Evolutionary conservation across 2,888 invertebrate species (phyloP), one percentile per base, ranked within the genome.

Genomic region (Proisotoma minuta): DNA sequence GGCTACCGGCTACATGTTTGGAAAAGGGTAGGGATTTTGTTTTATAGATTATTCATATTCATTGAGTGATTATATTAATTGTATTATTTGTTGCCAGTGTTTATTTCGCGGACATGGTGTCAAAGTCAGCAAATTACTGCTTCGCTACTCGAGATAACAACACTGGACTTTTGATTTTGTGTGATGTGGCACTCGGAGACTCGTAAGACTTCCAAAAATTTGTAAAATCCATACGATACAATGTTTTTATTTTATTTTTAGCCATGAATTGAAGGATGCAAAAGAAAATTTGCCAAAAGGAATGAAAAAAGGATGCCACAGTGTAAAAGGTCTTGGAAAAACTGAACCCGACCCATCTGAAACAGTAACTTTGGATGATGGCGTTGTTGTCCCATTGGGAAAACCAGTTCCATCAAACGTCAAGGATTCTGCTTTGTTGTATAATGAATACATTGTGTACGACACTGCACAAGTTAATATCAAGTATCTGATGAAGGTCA

Each of bases 81-180:
- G 15, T 34, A 34, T 43, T 12, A 20, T 43, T 12, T 43, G 18
- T 43, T 43, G 15, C 18, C 4, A n/a, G 24, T 22, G 27, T 60
- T 28, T 47, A 26, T 26, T 69, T 98, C 79, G 97, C 97, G 10
- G 98, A 99, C 78, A 97, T 97, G 95, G 96, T 97, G 1, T 91
- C 94, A 5, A 99, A 99, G 78, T 95, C 95, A 0, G 97, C 97
- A 8, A 97, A 97, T 79, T 98, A 97, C 78, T 98, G 97, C 79
- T 85, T 84, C 76, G 88, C 95, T 1, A 85, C 81, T 70, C 81
- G 80, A 12, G 75, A 77, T 23, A 86, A 85, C 76, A 84, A 87
- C 0, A 84, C 84, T n/a, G 98, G 96, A 27, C 78, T 97, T 43
- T 76, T 99, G 80, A 76, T 99, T 75, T 83, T 99, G 0, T 96